Conservation (phyloP, 2,113 vertebrate genomes). For the Melanerpes formicivorus region DNA sequence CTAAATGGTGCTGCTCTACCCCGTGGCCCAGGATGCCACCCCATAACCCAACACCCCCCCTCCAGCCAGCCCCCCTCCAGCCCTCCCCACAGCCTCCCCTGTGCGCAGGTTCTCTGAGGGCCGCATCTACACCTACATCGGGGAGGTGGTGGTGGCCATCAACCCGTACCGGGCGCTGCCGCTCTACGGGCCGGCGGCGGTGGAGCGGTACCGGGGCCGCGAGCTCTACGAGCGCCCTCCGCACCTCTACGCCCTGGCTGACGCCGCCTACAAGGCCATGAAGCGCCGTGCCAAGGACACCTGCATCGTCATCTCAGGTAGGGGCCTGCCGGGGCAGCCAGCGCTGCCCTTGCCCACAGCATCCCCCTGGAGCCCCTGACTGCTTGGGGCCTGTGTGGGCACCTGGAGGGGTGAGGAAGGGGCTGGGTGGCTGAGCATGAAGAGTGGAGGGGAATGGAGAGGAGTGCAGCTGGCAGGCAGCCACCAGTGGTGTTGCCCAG, state of each 20-base stretch:
- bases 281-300: constrained; percentile 91
- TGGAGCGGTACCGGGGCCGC: constrained; percentile 85
- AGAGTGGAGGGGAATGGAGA: no score
- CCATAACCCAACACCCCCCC: neutral
- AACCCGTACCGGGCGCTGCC: constrained; percentile 88
- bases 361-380: no score
- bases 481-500: no score
- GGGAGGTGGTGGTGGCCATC: constrained; percentile 92
- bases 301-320: constrained; percentile 91
- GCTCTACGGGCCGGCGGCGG: constrained; percentile 81
- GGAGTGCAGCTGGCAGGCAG: no score
- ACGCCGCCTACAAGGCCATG: constrained; percentile 94
- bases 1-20: neutral
- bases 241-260: constrained; percentile 89
- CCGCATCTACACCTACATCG: constrained; percentile 93
- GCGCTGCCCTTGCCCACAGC: no score
- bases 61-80: neutral
- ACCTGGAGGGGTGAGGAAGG: no score
- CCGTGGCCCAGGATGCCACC: neutral
- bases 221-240: constrained; percentile 93
- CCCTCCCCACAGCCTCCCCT: no score
- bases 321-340: neutral
- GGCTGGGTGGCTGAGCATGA: no score
- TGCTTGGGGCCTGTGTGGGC: no score
- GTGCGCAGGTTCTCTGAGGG: constrained; percentile 85